A percentile compares a stretch with the other conserved stretches of the same genome.
These are phyloP conservation scores for Cataglyphis cursor DNA, from an alignment of 2,888 invertebrate species.

Conservation along the genomic window DNA sequence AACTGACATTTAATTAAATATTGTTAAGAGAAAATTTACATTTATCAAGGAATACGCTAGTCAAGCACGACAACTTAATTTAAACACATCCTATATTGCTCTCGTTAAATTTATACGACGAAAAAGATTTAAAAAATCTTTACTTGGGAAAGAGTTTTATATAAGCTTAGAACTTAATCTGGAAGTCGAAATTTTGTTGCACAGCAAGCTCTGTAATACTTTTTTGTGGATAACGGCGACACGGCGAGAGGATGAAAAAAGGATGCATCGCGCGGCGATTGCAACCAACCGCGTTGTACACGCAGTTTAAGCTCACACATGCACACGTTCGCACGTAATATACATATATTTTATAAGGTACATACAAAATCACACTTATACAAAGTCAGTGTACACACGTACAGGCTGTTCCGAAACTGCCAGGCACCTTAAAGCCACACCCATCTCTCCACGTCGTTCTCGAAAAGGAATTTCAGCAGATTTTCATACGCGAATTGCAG, in stretches of 20 bases:
- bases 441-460: neutral
- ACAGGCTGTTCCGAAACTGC: constrained; percentile 48
- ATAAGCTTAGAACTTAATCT: constrained; percentile 29
- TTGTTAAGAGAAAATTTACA: neutral
- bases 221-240: neutral
- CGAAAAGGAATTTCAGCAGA: neutral
- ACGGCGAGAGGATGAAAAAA: constrained; percentile 23
- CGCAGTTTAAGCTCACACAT: constrained; percentile 32
- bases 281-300: constrained; percentile 29
- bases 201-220: neutral
- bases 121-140: neutral
- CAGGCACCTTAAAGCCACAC: constrained; percentile 20
- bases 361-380: constrained; percentile 18
- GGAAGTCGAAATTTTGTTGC: constrained; percentile 20
- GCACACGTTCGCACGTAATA: constrained; percentile 8
- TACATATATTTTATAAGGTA: constrained; percentile 37
- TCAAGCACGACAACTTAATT: neutral
- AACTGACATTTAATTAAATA: neutral
- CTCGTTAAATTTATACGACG: neutral
- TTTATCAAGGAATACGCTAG: neutral
- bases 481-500: neutral
- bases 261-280: constrained; percentile 30
- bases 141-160: neutral
- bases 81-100: neutral
- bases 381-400: neutral